These are phyloP conservation scores for Atta texana DNA, from an alignment of 1,140 invertebrate species.

Conservation along the genomic window DNA sequence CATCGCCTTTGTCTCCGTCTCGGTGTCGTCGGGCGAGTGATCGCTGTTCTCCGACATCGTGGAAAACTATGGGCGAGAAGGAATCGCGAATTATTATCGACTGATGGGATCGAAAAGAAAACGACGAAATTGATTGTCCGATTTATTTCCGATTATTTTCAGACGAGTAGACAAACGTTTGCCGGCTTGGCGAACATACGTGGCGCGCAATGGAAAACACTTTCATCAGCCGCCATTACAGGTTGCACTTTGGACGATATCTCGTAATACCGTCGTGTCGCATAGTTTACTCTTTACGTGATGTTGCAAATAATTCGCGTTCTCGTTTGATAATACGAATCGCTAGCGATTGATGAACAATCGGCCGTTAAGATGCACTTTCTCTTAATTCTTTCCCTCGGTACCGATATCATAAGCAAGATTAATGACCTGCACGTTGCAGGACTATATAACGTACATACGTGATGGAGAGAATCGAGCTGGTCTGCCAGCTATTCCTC, in stretches of 20 bases:
- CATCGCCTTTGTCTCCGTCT: constrained; percentile 51
- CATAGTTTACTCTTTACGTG: not conserved
- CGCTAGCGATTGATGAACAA: not conserved
- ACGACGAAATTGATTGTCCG: too few species aligned
- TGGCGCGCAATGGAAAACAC: constrained; percentile 15
- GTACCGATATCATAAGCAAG: constrained; percentile 28
- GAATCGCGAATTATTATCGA: not conserved
- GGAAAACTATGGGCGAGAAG: not conserved
- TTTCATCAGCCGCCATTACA: constrained; percentile 70
- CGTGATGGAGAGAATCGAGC: not conserved
- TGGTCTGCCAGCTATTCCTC: too few species aligned
- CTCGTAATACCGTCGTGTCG: not conserved
- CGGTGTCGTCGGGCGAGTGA: constrained; percentile 57
- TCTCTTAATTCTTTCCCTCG: not conserved
- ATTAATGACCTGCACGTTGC: constrained; percentile 64
- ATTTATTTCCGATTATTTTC: not conserved
- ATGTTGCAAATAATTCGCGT: not conserved
- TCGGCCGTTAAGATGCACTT: not conserved
- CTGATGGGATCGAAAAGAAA: not conserved
- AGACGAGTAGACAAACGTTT: too few species aligned
- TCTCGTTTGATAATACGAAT: not conserved
- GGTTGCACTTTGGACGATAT: not conserved
- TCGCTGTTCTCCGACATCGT: constrained; percentile 67
- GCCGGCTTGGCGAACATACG: not conserved
- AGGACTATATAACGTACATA: constrained; percentile 54